phyloP scores from a whole-genome alignment of 2,113 vertebrate genomes.

The Gymnobelideus leadbeateri region DNA sequence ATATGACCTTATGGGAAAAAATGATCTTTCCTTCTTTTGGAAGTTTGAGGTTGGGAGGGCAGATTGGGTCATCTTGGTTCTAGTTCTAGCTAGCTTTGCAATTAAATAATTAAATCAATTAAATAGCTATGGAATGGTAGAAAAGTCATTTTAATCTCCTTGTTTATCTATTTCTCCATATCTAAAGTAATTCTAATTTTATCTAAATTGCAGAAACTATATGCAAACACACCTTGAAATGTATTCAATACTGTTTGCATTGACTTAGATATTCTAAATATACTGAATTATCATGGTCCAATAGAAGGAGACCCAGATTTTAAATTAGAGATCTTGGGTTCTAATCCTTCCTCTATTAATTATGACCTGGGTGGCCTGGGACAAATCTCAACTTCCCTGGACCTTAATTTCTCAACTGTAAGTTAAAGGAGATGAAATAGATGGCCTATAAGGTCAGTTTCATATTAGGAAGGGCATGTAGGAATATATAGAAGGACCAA shows the following conservation, averaged over 20 bases:
- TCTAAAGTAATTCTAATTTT: neutral
- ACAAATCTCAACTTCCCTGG: neutral
- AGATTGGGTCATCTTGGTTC: conserved; percentile 7
- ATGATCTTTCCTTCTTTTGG: neutral
- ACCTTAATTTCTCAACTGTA: neutral
- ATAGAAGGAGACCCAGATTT: neutral
- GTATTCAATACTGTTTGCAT: neutral
- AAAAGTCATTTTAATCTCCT: neutral
- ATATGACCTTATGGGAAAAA: conserved; percentile 21
- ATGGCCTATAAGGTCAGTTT: neutral
- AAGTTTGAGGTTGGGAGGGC: neutral
- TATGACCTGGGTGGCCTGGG: neutral
- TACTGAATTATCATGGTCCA: neutral
- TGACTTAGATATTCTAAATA: neutral
- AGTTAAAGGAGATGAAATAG: neutral
- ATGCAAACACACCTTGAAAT: neutral
- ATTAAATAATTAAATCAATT: conserved; percentile 6
- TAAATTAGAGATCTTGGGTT: neutral
- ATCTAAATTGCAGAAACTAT: neutral
- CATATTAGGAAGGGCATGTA: neutral
- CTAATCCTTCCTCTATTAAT: neutral
- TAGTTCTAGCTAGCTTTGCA: neutral
- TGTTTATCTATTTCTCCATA: neutral
- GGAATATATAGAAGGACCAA: neutral
- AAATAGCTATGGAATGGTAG: neutral